Evolutionary conservation across 2,888 invertebrate species (phyloP), one percentile per base, ranked within the genome.

Genomic region (Tetranychus truncatus): DNA sequence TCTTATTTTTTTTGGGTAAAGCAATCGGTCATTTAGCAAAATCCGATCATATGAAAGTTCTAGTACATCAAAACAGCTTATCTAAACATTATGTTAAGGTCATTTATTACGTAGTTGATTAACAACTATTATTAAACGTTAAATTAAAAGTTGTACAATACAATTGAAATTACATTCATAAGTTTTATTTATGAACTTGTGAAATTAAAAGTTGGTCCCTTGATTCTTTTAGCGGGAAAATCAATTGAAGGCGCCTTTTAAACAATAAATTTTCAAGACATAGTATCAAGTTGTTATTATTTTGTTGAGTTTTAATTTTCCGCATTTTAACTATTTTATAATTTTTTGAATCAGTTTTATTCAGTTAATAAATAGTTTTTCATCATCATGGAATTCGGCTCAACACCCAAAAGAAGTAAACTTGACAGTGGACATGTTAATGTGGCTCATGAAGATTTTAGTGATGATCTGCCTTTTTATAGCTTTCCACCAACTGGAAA

Each of bases 401-500:
- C 55, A 15, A 55, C 55, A 55, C 55, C 55, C 6, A 55, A 55
- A 55, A 9, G 55, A 55, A 55, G 55, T 9, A 55, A 55, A 15
- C 55, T 15, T 15, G 15, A 9, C 55, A 9, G 15, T 15, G 55
- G 55, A 15, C 55, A 55, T 55, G 55, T 55, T 15, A 15, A 9
- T 15, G 55, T 55, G 9, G 15, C 15, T 15, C 55, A 72, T 34
- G 44, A 72, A 34, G 44, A 72, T 11, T 8, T 15, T 44, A 34
- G 15, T 11, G 45, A 45, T 46, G 72, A 44, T 44, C 84, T 93
- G 18, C 88, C 88, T 82, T 86, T 95, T 81, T 95, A 94, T 81
- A 86, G 85, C 80, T 81, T 86, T 46, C 89, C 91, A 46, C 95
- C 95, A 7, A 84, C 82, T 46, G 88, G 88, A 77, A 87, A 88